phyloP scores from a whole-genome alignment of 2,888 invertebrate genomes.

The Spodoptera littoralis region DNA sequence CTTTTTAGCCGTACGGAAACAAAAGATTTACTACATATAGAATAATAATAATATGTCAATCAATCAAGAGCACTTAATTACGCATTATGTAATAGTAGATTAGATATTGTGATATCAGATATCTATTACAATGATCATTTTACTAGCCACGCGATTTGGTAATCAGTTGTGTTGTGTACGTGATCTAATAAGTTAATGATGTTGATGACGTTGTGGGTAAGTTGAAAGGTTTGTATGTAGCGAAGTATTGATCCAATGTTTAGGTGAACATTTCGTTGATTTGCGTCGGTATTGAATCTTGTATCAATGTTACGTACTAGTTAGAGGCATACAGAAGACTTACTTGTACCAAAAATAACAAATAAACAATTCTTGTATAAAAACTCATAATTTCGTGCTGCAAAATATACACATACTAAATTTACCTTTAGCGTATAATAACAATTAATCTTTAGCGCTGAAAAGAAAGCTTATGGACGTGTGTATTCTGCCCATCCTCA shows the following conservation, averaged over 20 bases:
- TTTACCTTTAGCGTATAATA: no score
- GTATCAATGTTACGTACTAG: no score
- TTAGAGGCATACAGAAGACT: no score
- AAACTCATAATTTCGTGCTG: no score
- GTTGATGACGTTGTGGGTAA: slow-evolving; percentile 15
- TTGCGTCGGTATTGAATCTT: not conserved
- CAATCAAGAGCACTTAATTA: slow-evolving; percentile 19
- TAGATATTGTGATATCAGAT: slow-evolving; percentile 2
- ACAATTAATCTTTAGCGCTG: no score
- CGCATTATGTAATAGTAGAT: slow-evolving; percentile 4
- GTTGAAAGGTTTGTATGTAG: slow-evolving; percentile 3
- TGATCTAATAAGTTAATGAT: slow-evolving; percentile 25
- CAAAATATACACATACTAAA: no score
- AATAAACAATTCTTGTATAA: no score
- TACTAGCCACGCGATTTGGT: slow-evolving; percentile 33
- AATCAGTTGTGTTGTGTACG: slow-evolving; percentile 22
- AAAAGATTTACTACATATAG: no score
- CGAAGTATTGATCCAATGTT: not conserved
- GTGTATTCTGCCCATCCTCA: no score
- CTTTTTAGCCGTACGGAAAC: no score
- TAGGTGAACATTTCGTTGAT: not conserved
- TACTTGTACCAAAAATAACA: no score
- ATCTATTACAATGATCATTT: slow-evolving; percentile 31
- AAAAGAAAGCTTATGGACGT: no score
- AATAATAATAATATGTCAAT: not conserved